Evolutionary conservation across 1,140 invertebrate species (phyloP).

Genomic region (Muscidifurax raptorellus): DNA sequence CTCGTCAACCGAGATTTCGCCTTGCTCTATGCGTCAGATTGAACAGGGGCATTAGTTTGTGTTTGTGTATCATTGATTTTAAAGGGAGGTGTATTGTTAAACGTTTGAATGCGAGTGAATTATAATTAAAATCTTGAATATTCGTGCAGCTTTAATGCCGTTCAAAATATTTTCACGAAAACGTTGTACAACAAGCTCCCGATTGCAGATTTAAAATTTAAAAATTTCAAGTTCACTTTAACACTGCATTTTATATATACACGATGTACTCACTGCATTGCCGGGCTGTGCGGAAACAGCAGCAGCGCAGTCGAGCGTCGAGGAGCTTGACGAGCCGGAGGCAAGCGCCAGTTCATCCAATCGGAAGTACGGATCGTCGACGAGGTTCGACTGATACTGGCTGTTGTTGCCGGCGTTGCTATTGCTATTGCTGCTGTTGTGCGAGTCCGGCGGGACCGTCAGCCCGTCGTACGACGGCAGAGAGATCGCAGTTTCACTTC

Average conservation of each 20-base stretch:
- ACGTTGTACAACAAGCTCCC: no score
- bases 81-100: not conserved
- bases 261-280: not conserved
- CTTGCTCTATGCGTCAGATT: conserved; percentile 5
- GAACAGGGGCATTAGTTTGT: not conserved
- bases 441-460: conserved; percentile 51
- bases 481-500: conserved; percentile 49
- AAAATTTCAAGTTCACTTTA: no score
- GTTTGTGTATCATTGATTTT: not conserved
- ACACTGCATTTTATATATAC: no score
- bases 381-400: not conserved
- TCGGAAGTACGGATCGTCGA: conserved; percentile 10
- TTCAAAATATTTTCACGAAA: no score
- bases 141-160: no score
- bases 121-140: no score
- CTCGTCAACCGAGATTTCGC: conserved; percentile 57
- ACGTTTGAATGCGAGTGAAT: no score
- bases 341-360: conserved; percentile 1
- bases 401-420: not conserved
- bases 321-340: conserved; percentile 8
- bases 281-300: not conserved
- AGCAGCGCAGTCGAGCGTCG: not conserved
- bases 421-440: not conserved
- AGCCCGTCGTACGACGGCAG: conserved; percentile 58
- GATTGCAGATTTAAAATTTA: no score